Percentiles rank a stretch among this genome's conserved stretches.
Evolutionary conservation across 1,140 invertebrate genomes (phyloP).

Genomic region (Drepana arcuata): DNA sequence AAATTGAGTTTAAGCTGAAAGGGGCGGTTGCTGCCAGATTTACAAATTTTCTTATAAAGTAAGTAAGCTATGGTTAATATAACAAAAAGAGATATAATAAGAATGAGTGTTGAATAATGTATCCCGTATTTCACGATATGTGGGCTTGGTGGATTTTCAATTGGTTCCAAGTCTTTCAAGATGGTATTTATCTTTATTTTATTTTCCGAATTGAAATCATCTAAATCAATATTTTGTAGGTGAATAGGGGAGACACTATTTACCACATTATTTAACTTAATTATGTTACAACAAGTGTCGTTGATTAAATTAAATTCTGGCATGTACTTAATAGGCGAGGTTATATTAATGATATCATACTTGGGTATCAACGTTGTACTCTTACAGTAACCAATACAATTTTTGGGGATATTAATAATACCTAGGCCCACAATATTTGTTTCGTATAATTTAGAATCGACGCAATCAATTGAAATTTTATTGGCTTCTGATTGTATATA

Average conservation of each 20-base stretch:
- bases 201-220: too few relatives aligned
- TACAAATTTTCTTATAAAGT: background rate
- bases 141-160: background rate
- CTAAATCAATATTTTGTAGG: conserved; percentile 3
- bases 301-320: conserved; percentile 10
- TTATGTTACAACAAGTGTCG: conserved; percentile 10
- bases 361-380: conserved; percentile 3
- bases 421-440: too few relatives aligned
- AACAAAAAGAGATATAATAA: background rate
- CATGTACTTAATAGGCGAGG: background rate
- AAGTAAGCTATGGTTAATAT: background rate
- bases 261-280: background rate
- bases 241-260: conserved; percentile 1
- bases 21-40: conserved; percentile 1
- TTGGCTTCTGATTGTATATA: conserved; percentile 11
- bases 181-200: background rate
- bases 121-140: conserved; percentile 6
- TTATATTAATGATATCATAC: conserved; percentile 1
- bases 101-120: conserved; percentile 5
- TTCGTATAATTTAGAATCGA: background rate
- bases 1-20: background rate
- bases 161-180: background rate
- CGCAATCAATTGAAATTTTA: background rate
- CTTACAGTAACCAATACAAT: conserved; percentile 8
- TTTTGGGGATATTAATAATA: too few relatives aligned